A percentile compares a stretch with the other conserved stretches of the same genome.
These are phyloP conservation scores for Halcyon badia DNA, from an alignment of 2,797 vertebrate genomes.

Conservation along the genomic window DNA sequence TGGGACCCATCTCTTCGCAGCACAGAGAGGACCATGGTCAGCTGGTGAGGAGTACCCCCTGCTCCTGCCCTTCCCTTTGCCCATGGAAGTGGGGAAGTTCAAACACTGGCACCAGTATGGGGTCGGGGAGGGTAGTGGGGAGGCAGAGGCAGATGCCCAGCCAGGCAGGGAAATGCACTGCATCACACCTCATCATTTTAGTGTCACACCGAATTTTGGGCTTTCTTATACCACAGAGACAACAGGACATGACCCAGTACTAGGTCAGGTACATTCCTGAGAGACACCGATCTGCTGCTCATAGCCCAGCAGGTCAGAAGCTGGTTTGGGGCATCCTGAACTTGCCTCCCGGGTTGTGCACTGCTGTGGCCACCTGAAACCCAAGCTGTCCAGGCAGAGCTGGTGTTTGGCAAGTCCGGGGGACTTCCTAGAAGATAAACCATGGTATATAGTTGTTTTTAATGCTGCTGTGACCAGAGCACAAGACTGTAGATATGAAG, in stretches of 20 bases:
- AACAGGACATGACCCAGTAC: background rate
- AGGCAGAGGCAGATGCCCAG: background rate
- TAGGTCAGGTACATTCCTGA: background rate
- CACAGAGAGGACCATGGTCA: rapidly evolving
- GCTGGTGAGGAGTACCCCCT: background rate
- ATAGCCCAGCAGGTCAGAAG: background rate
- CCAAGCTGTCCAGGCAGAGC: background rate
- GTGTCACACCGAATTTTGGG: background rate
- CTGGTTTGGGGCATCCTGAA: background rate
- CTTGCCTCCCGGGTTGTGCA: background rate
- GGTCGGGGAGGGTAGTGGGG: rapidly evolving
- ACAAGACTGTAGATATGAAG: background rate
- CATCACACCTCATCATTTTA: background rate
- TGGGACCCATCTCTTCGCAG: background rate
- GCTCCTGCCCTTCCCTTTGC: background rate
- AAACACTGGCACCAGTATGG: background rate
- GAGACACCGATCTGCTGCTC: background rate
- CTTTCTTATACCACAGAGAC: background rate
- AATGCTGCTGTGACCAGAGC: background rate
- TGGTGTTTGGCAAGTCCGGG: background rate
- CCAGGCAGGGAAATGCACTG: background rate
- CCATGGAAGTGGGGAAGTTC: background rate
- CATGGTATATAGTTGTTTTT: background rate
- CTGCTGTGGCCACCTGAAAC: background rate
- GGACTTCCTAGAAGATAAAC: background rate